These are phyloP conservation scores for Stenurella melanura DNA, from an alignment of 2,888 invertebrate species.

Conservation along the genomic window DNA sequence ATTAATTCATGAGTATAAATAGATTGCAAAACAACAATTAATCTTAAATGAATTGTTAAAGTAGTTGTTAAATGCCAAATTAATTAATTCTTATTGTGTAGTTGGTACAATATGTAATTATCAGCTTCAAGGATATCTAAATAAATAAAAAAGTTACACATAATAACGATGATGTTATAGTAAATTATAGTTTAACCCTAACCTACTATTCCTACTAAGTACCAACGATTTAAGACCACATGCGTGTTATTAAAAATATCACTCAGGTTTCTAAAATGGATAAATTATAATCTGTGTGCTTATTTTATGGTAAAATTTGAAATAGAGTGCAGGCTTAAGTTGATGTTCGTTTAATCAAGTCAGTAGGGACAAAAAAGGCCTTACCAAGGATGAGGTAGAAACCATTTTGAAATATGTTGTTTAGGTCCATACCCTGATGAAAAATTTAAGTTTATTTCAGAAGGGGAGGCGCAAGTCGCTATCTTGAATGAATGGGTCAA, in stretches of 20 bases:
- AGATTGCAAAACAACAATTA: background rate
- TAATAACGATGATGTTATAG: slow-evolving; percentile 27
- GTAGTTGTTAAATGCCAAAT: slow-evolving; percentile 3
- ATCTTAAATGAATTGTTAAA: background rate
- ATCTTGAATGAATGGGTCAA: too few relatives aligned
- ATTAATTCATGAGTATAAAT: background rate
- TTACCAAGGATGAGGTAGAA: too few relatives aligned
- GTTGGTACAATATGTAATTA: slow-evolving; percentile 29
- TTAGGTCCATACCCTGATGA: too few relatives aligned
- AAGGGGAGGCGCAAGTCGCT: too few relatives aligned
- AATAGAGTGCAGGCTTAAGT: too few relatives aligned
- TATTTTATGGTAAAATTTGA: too few relatives aligned
- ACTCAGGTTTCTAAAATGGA: background rate
- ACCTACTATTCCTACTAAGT: background rate
- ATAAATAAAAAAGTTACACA: slow-evolving; percentile 24
- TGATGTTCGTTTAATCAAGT: too few relatives aligned
- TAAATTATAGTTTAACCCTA: slow-evolving; percentile 3
- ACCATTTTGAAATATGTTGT: too few relatives aligned
- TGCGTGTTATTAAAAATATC: background rate
- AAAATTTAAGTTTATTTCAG: too few relatives aligned
- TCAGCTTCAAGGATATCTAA: slow-evolving; percentile 35
- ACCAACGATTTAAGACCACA: background rate
- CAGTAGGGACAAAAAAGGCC: too few relatives aligned
- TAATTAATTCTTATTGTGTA: background rate
- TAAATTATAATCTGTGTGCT: background rate